These are phyloP conservation scores for Drosophila punjabiensis DNA, from an alignment of 1,140 invertebrate genomes.

Conservation along the genomic window DNA sequence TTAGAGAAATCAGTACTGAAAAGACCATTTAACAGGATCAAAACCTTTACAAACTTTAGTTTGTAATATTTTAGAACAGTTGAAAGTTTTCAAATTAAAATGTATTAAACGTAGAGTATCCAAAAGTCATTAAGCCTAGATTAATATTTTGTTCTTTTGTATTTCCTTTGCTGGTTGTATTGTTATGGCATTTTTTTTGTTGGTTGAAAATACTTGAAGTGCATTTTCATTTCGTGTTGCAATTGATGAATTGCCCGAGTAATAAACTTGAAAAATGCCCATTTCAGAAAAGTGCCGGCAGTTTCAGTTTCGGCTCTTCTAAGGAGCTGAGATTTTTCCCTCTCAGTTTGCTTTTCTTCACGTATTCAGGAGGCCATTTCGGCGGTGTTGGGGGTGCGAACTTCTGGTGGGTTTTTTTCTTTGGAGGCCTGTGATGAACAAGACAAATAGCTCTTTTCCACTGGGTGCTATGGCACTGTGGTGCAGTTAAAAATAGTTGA, in stretches of 20 bases:
- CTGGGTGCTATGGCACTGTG: conserved; percentile 10
- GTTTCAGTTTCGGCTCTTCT: conserved; percentile 8
- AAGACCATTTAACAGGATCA: no score
- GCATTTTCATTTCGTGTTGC: conserved; percentile 65
- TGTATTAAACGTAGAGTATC: neutral
- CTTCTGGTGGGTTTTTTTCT: conserved; percentile 2
- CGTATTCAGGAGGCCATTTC: conserved; percentile 37
- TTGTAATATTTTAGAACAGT: no score
- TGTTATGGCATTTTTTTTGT: conserved; percentile 40
- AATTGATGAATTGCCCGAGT: conserved; percentile 70
- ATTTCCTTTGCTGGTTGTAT: conserved; percentile 17
- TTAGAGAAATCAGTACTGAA: no score
- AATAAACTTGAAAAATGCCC: conserved; percentile 76
- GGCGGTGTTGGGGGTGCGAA: conserved; percentile 2
- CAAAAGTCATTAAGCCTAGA: neutral
- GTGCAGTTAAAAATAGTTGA: conserved; percentile 67
- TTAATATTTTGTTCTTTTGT: neutral
- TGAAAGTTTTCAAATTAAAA: neutral
- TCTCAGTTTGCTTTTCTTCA: conserved; percentile 29
- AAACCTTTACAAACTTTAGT: no score
- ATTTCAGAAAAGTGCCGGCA: conserved; percentile 45
- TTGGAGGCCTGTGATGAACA: conserved; percentile 41
- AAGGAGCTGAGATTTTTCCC: conserved; percentile 25
- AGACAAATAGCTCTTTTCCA: conserved; percentile 61
- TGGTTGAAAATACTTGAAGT: conserved; percentile 58